phyloP scores from a whole-genome alignment of 1,140 invertebrate genomes.

The Drosophila virilis region DNA sequence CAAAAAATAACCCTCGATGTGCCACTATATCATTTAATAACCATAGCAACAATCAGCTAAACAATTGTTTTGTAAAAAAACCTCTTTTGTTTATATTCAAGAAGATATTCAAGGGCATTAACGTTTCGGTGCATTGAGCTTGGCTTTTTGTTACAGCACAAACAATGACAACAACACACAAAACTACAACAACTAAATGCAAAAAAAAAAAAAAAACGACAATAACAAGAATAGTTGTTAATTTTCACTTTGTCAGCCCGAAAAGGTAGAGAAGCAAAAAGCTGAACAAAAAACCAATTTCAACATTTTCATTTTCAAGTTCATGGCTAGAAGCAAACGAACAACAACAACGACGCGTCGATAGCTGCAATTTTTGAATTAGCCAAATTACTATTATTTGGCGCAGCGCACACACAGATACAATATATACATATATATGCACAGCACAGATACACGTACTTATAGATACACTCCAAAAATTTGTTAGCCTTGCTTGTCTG shows the following conservation, averaged over 20 bases:
- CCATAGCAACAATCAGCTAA: constrained; percentile 44
- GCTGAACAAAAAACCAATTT: constrained; percentile 53
- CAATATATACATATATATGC: constrained; percentile 2
- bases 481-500: constrained; percentile 70
- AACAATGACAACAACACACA: constrained; percentile 39
- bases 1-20: constrained; percentile 3
- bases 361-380: constrained; percentile 78
- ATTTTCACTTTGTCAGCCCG: constrained; percentile 74
- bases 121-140: constrained; percentile 20
- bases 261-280: constrained; percentile 29
- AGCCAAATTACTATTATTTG: constrained; percentile 82
- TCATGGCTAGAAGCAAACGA: constrained; percentile 65
- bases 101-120: constrained; percentile 41
- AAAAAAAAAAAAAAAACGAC: constrained; percentile 6
- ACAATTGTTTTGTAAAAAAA: constrained; percentile 8
- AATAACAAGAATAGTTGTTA: constrained; percentile 60
- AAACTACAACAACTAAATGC: not conserved
- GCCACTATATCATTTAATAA: constrained; percentile 6
- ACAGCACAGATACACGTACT: constrained; percentile 23
- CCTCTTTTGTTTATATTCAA: constrained; percentile 14
- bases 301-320: constrained; percentile 70
- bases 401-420: constrained; percentile 52
- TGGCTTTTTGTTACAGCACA: constrained; percentile 21
- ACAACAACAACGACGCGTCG: constrained; percentile 44
- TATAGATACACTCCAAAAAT: constrained; percentile 40